Base-by-base conservation (phyloP, 2,797 vertebrate genomes). In the Phataginus tricuspis region DNA sequence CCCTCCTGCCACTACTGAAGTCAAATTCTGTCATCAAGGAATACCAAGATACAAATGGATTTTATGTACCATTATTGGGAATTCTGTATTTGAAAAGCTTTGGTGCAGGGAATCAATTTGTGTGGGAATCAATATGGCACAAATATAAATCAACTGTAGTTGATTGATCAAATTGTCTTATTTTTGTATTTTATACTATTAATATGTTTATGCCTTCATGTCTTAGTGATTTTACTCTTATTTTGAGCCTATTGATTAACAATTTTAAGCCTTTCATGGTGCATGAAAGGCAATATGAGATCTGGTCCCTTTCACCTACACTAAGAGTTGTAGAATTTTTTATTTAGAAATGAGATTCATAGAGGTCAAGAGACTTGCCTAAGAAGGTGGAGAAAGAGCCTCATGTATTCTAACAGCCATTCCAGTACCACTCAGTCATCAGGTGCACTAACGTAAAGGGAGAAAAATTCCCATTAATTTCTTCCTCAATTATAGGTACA, bases 151-250 rank as follows among this genome's bases (percentile, higher is more conserved):
- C 29, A 64, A 84, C 25, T 72, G 23, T 14, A 55, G 34, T 55
- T 16, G 19, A 89, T 66, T 25, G 72, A 34, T 45, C 49, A 59
- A 83, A 82, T 12, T 91, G 39, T 45, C 61, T 69, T 64, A 45
- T 27, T 68, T 90, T 66, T 89, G 7, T 84, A 94, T 64, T 79
- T 86, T 87, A 85, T 69, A 90, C 27, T 85, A 49, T 87, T 74
- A 87, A 63, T 84, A 68, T 71, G 21, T 29, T 34, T 69, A 42
- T 37, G 25, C 25, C 37, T 49, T 82, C 8, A 18, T 49, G 13
- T 37, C 39, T 82, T 78, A 74, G 59, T 59, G n/a, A 86, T 86
- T 95, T 95, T 75, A n/a, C 15, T 86, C 49, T 90, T 74, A 53
- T 53, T 86, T 84, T 53, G 64, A 75, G 29, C 19, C 15, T 92